Evolutionary conservation across 2,113 vertebrate species (phyloP), one percentile per base, ranked within the genome.

Genomic region (Mionectes macconnelli): DNA sequence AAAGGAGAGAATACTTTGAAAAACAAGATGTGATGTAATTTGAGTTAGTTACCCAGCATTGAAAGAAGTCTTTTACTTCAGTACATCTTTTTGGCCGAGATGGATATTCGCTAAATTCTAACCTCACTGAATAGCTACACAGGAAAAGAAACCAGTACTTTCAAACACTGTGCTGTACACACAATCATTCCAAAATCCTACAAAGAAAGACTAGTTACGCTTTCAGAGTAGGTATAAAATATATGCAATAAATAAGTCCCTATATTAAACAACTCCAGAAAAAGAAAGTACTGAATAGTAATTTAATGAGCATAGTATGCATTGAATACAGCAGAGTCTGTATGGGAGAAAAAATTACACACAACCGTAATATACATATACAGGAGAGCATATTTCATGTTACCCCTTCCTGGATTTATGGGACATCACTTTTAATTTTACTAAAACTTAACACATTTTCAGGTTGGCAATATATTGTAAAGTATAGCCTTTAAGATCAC

Each of bases 401-500:
- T 85, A 21, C 6, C 10, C 10, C 78, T 87, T 75, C 31, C 31
- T 72, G 19, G 5, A 8, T 81, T 2, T 64, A 4, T 44, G 11
- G 11, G 13, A 1, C 8, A 22, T 63, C 12, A 50, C 21, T 86
- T 91, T 59, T 68, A 69, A 64, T 45, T 60, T 77, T 39, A 83
- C 55, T 70, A 72, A 86, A 80, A 39, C 3, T 72, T 44, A 42
- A 42, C 1, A 8, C 66, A 7, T 25, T 86, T 84, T 87, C 19
- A 76, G 5, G 9, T 80, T 15, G 68, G 24, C 67, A 64, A 66
- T 70, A 57, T 11, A 14, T 8, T 24, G 12, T 74, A 22, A 81
- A 27, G 12, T 30, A 21, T 22, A 59, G 5, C 11, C 16, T 70
- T 84, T 64, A 82, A 68, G 52, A 52, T 62, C 0, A 0, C 47